Evolutionary conservation across 2,113 vertebrate genomes (phyloP).

Genomic region (Oryzias woworae): DNA sequence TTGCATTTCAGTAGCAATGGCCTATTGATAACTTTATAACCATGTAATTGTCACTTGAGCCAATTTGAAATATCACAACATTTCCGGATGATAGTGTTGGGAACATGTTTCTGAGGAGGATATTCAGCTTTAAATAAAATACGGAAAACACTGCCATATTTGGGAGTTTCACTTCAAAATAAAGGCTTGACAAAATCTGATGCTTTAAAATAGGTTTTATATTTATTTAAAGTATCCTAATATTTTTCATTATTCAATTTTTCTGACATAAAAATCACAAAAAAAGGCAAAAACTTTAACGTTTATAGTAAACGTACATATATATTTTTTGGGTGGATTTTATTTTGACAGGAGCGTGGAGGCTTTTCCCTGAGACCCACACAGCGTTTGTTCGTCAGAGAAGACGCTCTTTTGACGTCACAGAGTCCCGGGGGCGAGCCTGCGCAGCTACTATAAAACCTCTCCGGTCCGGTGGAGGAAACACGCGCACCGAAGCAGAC

Average conservation of each 20-base stretch:
- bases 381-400: conserved; percentile 66
- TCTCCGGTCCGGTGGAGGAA: conserved; percentile 23
- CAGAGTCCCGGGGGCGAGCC: conserved; percentile 57
- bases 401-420: conserved; percentile 70
- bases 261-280: neutral
- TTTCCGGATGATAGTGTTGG: conserved; percentile 71
- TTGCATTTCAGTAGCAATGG: conserved; percentile 5
- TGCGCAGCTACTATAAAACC: conserved; percentile 53
- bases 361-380: conserved; percentile 66
- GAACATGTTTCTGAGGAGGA: conserved; percentile 37
- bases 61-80: conserved; percentile 45
- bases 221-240: fast-evolving
- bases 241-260: fast-evolving
- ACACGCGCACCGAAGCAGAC: conserved; percentile 40
- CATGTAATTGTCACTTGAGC: conserved; percentile 24
- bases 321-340: conserved; percentile 5
- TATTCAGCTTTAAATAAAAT: conserved; percentile 71
- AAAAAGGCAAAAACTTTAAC: neutral
- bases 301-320: neutral
- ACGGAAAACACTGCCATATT: conserved; percentile 77
- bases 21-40: conserved; percentile 31
- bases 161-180: conserved; percentile 66
- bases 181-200: conserved; percentile 6
- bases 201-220: fast-evolving
- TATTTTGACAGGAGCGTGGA: conserved; percentile 66